Base-by-base conservation (phyloP, 2,113 vertebrate species). In the Eretmochelys imbricata region DNA sequence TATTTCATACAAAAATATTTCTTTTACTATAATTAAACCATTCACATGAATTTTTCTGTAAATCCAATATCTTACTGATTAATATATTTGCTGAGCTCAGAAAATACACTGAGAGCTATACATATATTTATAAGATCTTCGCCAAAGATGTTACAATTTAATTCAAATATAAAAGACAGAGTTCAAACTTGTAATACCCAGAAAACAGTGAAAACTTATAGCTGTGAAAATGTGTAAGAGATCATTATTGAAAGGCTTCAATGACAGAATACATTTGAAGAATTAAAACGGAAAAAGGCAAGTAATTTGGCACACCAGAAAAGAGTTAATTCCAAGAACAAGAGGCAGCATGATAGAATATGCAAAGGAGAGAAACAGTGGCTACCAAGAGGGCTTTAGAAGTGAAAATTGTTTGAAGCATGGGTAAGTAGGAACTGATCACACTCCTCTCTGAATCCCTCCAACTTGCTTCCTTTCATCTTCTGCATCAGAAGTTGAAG, bases 241-340 rank as follows among this genome's bases (percentile, higher is more conserved):
- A 55, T 55, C 54, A 55, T 55, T 55, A 55, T 10, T 55, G 24
- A 55, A 25, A 55, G 54, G 54, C 24, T 55, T 17, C 65, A 83
- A 16, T 31, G 11, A 14, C 59, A 42, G 3, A 65, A 24, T 54
- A 35, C 6, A 90, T 91, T 50, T 69, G 54, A 90, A 3, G 20
- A 54, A 22, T 9, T 8, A 57, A 78, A 88, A 89, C 87, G 49
- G 89, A 94, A 75, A 16, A 25, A 81, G 19, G 53, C 53, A 54
- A 93, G 53, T 4, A 38, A 94, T 55, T 95, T 20, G 2, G 89
- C 53, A 69, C 5, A 13, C 3, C 10, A 89, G 27, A 48, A 0
- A 27, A 59, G 93, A 75, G 13, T 57, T 59, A 65, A 16, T 5
- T 91, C 87, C 22, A 38, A 54, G 38, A n/a, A 12, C 81, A 91